Percentiles rank a stretch among this genome's conserved stretches.
Conservation (phyloP, 2,888 invertebrate species). For the Coelinius sp. region DNA sequence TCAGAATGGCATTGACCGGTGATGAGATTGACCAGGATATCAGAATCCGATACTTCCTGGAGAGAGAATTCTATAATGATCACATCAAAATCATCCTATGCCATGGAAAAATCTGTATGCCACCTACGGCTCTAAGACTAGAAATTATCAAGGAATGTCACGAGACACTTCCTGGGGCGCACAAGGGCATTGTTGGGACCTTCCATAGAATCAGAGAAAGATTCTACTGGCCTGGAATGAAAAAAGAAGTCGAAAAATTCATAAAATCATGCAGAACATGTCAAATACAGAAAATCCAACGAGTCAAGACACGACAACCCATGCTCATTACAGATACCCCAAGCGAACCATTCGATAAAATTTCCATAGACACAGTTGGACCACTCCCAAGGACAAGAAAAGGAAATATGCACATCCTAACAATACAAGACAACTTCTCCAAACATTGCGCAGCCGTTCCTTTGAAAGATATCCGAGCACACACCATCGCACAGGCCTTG, state of each 20-base stretch:
- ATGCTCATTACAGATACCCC: background rate
- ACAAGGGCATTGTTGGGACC: background rate
- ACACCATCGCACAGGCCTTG: conserved; percentile 27
- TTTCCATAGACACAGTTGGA: conserved; percentile 50
- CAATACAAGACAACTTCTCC: background rate
- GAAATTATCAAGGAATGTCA: background rate
- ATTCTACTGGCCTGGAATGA: too few species aligned
- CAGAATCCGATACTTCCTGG: background rate
- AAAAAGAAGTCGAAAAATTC: background rate
- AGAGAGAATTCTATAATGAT: background rate
- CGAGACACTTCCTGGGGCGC: background rate
- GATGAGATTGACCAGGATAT: background rate
- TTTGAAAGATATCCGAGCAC: background rate
- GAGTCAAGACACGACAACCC: conserved; percentile 5
- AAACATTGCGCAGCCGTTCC: conserved; percentile 13
- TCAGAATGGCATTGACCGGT: background rate
- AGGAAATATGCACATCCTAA: background rate
- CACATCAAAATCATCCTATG: background rate
- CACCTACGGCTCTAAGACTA: background rate
- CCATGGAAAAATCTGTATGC: background rate
- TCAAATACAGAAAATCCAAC: background rate
- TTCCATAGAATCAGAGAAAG: background rate
- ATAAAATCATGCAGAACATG: background rate
- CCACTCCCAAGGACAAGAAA: conserved; percentile 22
- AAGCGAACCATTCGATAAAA: background rate